Evolutionary conservation across 2,113 vertebrate genomes (phyloP).

Genomic region (Triplophysa dalaica): DNA sequence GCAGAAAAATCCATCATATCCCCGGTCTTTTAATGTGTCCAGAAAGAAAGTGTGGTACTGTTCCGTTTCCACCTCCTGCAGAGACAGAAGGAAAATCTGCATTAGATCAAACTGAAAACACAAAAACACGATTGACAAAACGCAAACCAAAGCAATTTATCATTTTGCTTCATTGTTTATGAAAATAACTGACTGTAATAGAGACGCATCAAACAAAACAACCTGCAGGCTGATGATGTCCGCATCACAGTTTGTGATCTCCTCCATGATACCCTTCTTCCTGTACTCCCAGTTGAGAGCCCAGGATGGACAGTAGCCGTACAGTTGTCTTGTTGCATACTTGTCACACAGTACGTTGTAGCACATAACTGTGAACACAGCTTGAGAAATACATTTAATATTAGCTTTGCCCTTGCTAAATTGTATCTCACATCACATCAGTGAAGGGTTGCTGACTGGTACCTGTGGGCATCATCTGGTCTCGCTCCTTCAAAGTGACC

Average conservation of each 20-base stretch:
- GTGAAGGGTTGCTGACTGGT: constrained; percentile 29
- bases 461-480: constrained; percentile 94
- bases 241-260: constrained; percentile 94
- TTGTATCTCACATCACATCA: neutral
- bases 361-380: constrained; percentile 97
- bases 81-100: neutral
- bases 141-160: neutral
- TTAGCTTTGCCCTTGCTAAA: neutral
- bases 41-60: constrained; percentile 97
- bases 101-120: neutral
- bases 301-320: constrained; percentile 98
- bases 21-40: constrained; percentile 91
- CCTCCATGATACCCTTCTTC: constrained; percentile 99
- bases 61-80: constrained; percentile 98
- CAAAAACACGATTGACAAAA: neutral
- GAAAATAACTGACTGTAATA: neutral
- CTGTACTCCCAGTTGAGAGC: constrained; percentile 98
- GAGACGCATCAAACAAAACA: constrained; percentile 24
- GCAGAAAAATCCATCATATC: constrained; percentile 97
- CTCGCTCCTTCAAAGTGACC: constrained; percentile 96
- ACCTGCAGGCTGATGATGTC: constrained; percentile 98
- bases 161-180: neutral
- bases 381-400: constrained; percentile 66
- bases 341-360: constrained; percentile 99
- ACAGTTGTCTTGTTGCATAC: constrained; percentile 97